A percentile compares a stretch with the other conserved stretches of the same genome.
phyloP scores from a whole-genome alignment of 2,113 vertebrate species.

The Tapirus terrestris region DNA sequence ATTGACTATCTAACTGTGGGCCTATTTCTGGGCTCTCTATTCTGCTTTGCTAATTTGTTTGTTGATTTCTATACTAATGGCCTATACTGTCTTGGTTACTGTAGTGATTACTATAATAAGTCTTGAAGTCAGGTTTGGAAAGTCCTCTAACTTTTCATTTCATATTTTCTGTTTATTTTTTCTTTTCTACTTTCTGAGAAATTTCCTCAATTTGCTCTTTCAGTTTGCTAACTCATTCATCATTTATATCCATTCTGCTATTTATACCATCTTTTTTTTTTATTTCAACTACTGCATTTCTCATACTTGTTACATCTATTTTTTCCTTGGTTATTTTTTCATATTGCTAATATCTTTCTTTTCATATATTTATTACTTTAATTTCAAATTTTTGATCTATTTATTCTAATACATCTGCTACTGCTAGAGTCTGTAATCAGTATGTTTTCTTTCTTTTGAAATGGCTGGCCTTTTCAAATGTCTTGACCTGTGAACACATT shows the following conservation, averaged over 20 bases:
- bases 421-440: neutral
- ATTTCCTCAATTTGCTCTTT: neutral
- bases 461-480: neutral
- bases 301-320: neutral
- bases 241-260: neutral
- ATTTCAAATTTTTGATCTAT: neutral
- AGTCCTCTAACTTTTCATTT: neutral
- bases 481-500: neutral
- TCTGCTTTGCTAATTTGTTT: neutral
- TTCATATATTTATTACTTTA: neutral
- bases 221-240: neutral
- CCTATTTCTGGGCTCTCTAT: neutral
- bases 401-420: neutral
- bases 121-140: neutral
- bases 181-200: neutral
- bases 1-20: neutral
- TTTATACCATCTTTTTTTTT: neutral
- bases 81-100: neutral
- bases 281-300: neutral
- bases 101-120: neutral
- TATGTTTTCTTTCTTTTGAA: neutral
- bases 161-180: neutral
- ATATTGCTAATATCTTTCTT: neutral
- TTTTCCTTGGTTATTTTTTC: neutral
- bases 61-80: neutral